Evolutionary conservation across 2,888 invertebrate genomes (phyloP), one percentile per base, ranked within the genome.

Genomic region (Himalopsyche anomala): DNA sequence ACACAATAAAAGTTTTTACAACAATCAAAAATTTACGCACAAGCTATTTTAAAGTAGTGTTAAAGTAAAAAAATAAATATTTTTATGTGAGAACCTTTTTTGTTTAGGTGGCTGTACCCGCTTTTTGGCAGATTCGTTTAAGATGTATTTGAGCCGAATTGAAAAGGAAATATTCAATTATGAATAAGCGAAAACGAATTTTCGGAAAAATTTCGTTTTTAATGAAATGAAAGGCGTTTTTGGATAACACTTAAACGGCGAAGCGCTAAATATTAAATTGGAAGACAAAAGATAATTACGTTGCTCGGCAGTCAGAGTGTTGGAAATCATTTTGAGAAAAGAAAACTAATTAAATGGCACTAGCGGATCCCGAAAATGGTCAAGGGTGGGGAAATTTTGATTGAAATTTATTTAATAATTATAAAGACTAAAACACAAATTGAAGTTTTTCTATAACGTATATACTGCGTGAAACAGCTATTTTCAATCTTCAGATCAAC

Each of bases 151-250:
- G 85, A 87, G 86, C 81, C 83, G 84, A 87, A 87, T 86, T 84
- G 87, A 81, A 81, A 83, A 80, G 82, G 87, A 87, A 86, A 86
- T 84, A 85, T 87, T 82, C 81, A 79, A 87, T 86, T 85, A 87
- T 84, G 74, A 62, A 81, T 62, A 84, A 84, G 82, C 84, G 83
- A 82, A 82, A 82, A 81, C 86, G 81, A 86, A 82, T 82, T 84
- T 81, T 80, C 54, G 36, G 86, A 84, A 81, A 82, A 86, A 84
- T 84, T 28, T 54, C 55, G 12, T 38, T 82, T 74, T 74, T 74
- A 74, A 74, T 74, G 74, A 74, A 74, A 74, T 38, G 38, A 54
- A 54, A 82, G 51, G 54, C 38, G 38, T 51, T 55, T 55, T 54
- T 54, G 54, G 28, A 82, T 38, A 82, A 54, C 51, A 55, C 54